Conservation (phyloP, 2,888 invertebrate species). For the Agriopis aurantiaria region DNA sequence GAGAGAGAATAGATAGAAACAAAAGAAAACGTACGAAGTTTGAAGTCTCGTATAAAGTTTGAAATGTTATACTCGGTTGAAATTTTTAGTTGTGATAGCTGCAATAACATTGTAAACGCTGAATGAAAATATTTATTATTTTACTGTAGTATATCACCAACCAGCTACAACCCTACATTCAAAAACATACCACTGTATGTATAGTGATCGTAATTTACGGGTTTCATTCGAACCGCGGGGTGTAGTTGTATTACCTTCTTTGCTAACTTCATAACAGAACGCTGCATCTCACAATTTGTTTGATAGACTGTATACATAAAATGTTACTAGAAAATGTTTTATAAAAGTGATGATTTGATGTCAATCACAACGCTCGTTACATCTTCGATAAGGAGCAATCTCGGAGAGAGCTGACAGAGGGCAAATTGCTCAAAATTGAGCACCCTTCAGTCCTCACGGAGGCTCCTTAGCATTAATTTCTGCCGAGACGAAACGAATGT, state of each 20-base stretch:
- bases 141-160: no score
- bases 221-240: no score
- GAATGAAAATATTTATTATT: no score
- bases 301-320: neutral
- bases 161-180: no score
- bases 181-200: no score
- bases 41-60: neutral
- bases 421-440: slow-evolving; percentile 44
- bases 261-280: no score
- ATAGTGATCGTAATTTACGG: no score
- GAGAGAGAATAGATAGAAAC: neutral
- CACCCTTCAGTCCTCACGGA: slow-evolving; percentile 23
- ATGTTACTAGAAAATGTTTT: neutral
- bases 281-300: no score
- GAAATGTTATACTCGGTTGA: no score
- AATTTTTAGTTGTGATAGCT: no score
- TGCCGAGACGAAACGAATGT: slow-evolving; percentile 30
- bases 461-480: slow-evolving; percentile 50
- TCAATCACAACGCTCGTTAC: slow-evolving; percentile 35
- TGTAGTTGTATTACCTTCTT: no score
- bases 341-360: slow-evolving; percentile 40
- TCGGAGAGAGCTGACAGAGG: slow-evolving; percentile 33
- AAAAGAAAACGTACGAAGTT: neutral
- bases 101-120: no score
- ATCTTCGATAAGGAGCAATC: slow-evolving; percentile 33